phyloP scores from a whole-genome alignment of 2,888 invertebrate genomes.

The Sisyra terminalis region DNA sequence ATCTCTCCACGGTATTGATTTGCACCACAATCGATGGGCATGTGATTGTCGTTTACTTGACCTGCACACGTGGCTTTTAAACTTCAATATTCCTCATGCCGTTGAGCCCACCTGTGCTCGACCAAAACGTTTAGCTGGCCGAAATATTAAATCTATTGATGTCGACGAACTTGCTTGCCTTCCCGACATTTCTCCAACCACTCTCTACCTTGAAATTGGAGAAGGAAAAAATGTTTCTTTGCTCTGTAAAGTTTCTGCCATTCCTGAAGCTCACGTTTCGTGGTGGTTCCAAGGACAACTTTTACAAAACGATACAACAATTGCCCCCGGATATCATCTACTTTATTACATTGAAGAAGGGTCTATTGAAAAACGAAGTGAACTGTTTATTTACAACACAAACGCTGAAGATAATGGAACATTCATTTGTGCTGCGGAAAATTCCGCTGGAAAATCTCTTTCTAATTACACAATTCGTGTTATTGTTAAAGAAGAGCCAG shows the following conservation, averaged over 20 bases:
- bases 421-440: conserved; percentile 72
- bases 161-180: conserved; percentile 62
- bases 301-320: conserved; percentile 56
- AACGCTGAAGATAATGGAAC: conserved; percentile 70
- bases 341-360: conserved; percentile 57
- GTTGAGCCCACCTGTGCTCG: conserved; percentile 62
- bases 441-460: conserved; percentile 61
- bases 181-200: conserved; percentile 61
- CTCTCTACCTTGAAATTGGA: conserved; percentile 57
- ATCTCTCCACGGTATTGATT: conserved; percentile 58
- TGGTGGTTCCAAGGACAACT: conserved; percentile 76
- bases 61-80: conserved; percentile 60
- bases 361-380: conserved; percentile 57
- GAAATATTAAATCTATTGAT: conserved; percentile 48
- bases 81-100: conserved; percentile 59
- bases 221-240: conserved; percentile 70
- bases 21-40: conserved; percentile 78
- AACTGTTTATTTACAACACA: conserved; percentile 62
- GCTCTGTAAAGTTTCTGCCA: conserved; percentile 61
- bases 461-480: conserved; percentile 70
- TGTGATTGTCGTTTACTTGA: conserved; percentile 73
- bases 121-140: conserved; percentile 48
- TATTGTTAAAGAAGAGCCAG: conserved; percentile 54
- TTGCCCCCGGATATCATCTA: conserved; percentile 47
- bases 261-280: conserved; percentile 64